Conservation (phyloP, 2,797 vertebrate species). For the Rhodeus uyekii region DNA sequence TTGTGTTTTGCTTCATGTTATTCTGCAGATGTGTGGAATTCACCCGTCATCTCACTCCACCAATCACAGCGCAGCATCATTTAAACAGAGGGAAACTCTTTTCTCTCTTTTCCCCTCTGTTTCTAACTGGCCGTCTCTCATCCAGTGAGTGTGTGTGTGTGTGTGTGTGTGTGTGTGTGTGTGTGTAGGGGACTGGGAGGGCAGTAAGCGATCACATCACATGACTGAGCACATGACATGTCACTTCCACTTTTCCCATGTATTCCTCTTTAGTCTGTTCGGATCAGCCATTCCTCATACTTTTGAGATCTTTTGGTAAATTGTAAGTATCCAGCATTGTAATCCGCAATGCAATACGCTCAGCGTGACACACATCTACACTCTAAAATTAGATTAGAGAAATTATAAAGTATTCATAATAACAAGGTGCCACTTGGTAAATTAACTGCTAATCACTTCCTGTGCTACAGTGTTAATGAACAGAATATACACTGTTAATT, state of each 20-base stretch:
- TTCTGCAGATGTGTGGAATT: slow-evolving; percentile 50
- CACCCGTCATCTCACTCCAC: slow-evolving; percentile 13
- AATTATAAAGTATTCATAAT: no score
- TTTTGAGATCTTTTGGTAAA: background rate
- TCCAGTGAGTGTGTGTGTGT: background rate
- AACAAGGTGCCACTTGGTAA: no score
- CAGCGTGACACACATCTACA: background rate
- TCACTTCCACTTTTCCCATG: background rate
- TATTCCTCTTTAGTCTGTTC: background rate
- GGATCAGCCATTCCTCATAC: no score
- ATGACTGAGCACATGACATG: slow-evolving; percentile 13
- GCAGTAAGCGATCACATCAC: slow-evolving; percentile 1
- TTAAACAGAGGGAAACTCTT: slow-evolving; percentile 48
- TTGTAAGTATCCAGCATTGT: background rate
- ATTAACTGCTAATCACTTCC: no score
- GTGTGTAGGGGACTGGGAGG: background rate
- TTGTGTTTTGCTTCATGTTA: slow-evolving; percentile 28
- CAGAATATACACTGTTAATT: no score
- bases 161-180: background rate
- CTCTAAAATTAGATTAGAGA: no score
- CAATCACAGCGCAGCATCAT: slow-evolving; percentile 49
- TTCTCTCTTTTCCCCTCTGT: background rate
- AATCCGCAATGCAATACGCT: background rate
- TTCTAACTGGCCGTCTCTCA: background rate
- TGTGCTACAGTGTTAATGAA: no score